Evolutionary conservation across 2,888 invertebrate genomes (phyloP), one percentile per base, ranked within the genome.

Genomic region (Lasioglossum marginatum): DNA sequence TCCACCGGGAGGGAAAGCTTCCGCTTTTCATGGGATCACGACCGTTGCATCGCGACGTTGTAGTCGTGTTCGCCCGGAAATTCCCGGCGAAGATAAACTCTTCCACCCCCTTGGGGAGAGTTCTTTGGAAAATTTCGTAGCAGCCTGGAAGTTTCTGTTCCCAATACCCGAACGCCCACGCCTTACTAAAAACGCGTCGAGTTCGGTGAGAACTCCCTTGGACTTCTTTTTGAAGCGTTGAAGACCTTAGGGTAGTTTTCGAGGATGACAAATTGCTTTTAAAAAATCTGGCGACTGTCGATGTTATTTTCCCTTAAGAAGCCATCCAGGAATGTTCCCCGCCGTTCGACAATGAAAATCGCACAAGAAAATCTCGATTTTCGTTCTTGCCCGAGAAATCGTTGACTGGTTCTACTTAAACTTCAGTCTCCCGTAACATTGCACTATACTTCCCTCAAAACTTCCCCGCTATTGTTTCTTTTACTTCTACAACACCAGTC

Each of bases 11-110:
- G 31, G 82, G 66, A 79, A 88, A 27, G 27, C 60, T n/a, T 85
- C 85, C 85, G 79, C 75, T 83, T 82, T 82, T 52, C 82, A 78
- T 72, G 81, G 81, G 80, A 77, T 86, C 82, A 77, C 81, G 77
- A 71, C 73, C 83, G 86, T 91, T 81, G 84, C 86, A 83, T 83
- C 83, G 83, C n/a, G 66, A 68, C 75, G 82, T 78, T 73, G 45
- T 16, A 83, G 78, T 5, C 86, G 81, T 82, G 83, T 68, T 80
- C 76, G 43, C 52, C 27, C 63, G 37, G 81, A 84, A 88, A 88
- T 82, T 88, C 84, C 72, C 76, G 40, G 82, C 73, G 77, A 76
- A 82, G 88, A 87, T 89, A 86, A 89, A 85, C 89, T 80, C 83
- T 77, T 85, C 73, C 63, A 70, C 72, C 73, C 70, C 34, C 75